Percentiles rank a stretch among this genome's conserved stretches.
Evolutionary conservation across 2,113 vertebrate genomes (phyloP).

Genomic region (Burhinus bistriatus): DNA sequence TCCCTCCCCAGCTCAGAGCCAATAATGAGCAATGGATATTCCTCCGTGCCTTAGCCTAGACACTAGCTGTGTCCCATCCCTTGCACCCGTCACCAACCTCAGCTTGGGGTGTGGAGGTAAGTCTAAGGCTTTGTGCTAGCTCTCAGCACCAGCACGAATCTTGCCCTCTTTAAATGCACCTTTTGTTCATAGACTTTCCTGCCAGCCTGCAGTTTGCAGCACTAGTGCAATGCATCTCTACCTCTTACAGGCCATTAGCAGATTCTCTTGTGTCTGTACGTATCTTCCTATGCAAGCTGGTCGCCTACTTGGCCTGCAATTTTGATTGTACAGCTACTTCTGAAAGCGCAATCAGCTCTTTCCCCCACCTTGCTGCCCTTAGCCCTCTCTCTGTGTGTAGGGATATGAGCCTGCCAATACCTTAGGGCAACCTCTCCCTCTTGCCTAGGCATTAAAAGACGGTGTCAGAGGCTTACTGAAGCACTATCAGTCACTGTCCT

Average conservation of each 20-base stretch:
- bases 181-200: not conserved
- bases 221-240: no score
- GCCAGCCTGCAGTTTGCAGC: not conserved
- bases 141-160: not conserved
- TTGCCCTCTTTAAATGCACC: not conserved
- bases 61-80: not conserved
- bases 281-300: not conserved
- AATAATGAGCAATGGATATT: not conserved
- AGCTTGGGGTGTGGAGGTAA: not conserved
- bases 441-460: not conserved
- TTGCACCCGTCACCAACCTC: not conserved
- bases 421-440: not conserved
- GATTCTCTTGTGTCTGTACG: not conserved
- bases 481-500: not conserved
- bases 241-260: not conserved
- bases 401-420: not conserved
- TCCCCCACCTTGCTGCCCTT: not conserved
- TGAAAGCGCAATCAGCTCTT: not conserved
- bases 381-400: not conserved
- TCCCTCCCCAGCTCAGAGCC: not conserved
- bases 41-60: not conserved
- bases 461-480: not conserved
- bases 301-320: not conserved
- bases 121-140: not conserved
- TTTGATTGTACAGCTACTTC: not conserved